phyloP scores from a whole-genome alignment of 2,888 invertebrate genomes.

The Cremastinae sp. region DNA sequence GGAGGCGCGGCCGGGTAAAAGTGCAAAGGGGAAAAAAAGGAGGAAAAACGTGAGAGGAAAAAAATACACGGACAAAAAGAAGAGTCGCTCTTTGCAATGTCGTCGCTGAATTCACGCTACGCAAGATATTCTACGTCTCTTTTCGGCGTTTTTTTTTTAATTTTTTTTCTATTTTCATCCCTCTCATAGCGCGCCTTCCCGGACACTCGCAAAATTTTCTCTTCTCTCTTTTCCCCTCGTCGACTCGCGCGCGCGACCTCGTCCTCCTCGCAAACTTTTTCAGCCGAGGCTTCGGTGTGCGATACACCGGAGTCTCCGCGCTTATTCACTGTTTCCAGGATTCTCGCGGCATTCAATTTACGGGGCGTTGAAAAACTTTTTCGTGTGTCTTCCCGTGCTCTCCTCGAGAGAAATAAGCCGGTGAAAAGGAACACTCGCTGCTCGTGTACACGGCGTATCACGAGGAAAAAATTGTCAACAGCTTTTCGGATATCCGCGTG shows the following conservation, averaged over 20 bases:
- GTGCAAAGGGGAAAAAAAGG: background rate
- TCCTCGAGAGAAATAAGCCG: background rate
- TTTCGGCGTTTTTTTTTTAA: slow-evolving; percentile 8
- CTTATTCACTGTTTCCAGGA: slow-evolving; percentile 42
- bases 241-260: slow-evolving; percentile 14
- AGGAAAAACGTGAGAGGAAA: background rate
- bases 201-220: slow-evolving; percentile 1
- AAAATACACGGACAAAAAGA: too few relatives aligned
- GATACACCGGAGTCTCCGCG: slow-evolving; percentile 18
- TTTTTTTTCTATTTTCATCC: slow-evolving; percentile 42
- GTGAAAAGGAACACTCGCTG: slow-evolving; percentile 3
- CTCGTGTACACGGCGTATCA: background rate
- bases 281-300: slow-evolving; percentile 35
- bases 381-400: slow-evolving; percentile 7
- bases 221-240: background rate
- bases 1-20: too few relatives aligned
- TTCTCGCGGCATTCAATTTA: slow-evolving; percentile 53
- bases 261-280: slow-evolving; percentile 48
- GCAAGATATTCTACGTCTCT: background rate
- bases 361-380: slow-evolving; percentile 35
- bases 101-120: slow-evolving; percentile 23
- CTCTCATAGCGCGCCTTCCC: slow-evolving; percentile 34
- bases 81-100: slow-evolving; percentile 25
- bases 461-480: slow-evolving; percentile 19
- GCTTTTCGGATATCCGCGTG: slow-evolving; percentile 7